A percentile compares a stretch with the other conserved stretches of the same genome.
These are phyloP conservation scores for Callochromis pleurospilus DNA, from an alignment of 2,113 vertebrate genomes.

Conservation along the genomic window DNA sequence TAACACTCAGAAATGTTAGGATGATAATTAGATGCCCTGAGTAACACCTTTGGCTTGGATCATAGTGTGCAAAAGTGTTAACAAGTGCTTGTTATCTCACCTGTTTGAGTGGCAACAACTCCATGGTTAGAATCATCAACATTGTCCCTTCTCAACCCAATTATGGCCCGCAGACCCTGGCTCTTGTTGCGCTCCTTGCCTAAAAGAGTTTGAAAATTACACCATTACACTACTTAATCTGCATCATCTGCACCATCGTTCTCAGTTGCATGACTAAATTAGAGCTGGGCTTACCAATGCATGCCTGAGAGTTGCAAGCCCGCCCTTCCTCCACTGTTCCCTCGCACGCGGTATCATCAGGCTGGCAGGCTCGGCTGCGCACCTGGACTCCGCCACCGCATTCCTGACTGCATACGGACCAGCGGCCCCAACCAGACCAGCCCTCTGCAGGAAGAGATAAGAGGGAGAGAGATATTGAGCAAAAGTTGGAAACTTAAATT, in stretches of 20 bases:
- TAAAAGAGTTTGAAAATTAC: slow-evolving; percentile 39
- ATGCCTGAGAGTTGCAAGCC: slow-evolving; percentile 89
- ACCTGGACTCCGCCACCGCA: slow-evolving; percentile 94
- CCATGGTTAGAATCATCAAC: slow-evolving; percentile 77
- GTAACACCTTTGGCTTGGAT: neutral
- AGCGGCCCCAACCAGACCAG: slow-evolving; percentile 89
- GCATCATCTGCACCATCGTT: neutral
- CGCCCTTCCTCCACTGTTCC: slow-evolving; percentile 92
- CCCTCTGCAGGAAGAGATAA: slow-evolving; percentile 74
- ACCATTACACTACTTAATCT: neutral
- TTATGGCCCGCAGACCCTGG: slow-evolving; percentile 87
- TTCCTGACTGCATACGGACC: slow-evolving; percentile 89
- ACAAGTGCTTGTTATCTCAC: slow-evolving; percentile 62
- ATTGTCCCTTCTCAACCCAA: slow-evolving; percentile 83
- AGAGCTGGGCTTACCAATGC: slow-evolving; percentile 76
- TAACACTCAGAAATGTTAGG: neutral
- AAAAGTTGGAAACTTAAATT: neutral
- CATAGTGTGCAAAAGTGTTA: neutral
- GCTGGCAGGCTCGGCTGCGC: slow-evolving; percentile 83
- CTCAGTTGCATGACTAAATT: neutral
- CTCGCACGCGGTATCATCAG: slow-evolving; percentile 81
- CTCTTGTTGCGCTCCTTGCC: slow-evolving; percentile 86
- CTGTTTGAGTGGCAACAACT: slow-evolving; percentile 84
- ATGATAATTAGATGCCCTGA: neutral
- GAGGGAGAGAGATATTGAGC: neutral